phyloP scores from a whole-genome alignment of 2,113 vertebrate species.

The Sander lucioperca region DNA sequence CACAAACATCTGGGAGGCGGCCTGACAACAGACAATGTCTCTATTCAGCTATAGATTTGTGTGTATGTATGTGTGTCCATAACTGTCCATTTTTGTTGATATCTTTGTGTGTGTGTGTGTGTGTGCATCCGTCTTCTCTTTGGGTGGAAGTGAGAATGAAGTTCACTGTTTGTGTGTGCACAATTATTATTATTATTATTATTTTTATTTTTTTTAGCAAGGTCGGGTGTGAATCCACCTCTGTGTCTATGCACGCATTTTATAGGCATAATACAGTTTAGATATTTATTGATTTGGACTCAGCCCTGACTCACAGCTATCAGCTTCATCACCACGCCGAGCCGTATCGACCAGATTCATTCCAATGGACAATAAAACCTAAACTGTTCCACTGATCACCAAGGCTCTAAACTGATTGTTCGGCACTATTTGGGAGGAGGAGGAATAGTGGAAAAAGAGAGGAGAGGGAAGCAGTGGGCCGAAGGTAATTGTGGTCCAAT shows the following conservation, averaged over 20 bases:
- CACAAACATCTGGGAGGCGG: constrained; percentile 24
- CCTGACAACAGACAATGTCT: constrained; percentile 26
- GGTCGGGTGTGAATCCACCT: constrained; percentile 18
- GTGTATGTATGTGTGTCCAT: background rate
- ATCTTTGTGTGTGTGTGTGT: background rate
- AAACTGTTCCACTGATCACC: constrained; percentile 67
- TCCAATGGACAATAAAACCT: constrained; percentile 63
- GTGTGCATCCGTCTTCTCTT: background rate
- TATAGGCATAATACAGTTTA: constrained; percentile 60
- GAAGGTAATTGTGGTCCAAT: constrained; percentile 6
- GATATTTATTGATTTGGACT: constrained; percentile 64
- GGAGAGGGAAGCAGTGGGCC: background rate
- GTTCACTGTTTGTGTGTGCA: background rate
- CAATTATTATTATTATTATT: too few relatives aligned
- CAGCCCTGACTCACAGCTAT: constrained; percentile 54
- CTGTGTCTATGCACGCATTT: constrained; percentile 42
- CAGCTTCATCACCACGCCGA: constrained; percentile 50
- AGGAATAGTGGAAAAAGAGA: background rate
- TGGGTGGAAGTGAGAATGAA: background rate
- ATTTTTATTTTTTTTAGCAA: background rate
- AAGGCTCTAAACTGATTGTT: constrained; percentile 63
- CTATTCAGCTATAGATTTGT: constrained; percentile 9
- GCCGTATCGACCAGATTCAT: constrained; percentile 55
- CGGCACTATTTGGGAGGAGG: constrained; percentile 46
- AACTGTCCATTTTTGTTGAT: too few relatives aligned